Conservation (phyloP, 2,113 vertebrate genomes). For the Sapayoa aenigma region DNA sequence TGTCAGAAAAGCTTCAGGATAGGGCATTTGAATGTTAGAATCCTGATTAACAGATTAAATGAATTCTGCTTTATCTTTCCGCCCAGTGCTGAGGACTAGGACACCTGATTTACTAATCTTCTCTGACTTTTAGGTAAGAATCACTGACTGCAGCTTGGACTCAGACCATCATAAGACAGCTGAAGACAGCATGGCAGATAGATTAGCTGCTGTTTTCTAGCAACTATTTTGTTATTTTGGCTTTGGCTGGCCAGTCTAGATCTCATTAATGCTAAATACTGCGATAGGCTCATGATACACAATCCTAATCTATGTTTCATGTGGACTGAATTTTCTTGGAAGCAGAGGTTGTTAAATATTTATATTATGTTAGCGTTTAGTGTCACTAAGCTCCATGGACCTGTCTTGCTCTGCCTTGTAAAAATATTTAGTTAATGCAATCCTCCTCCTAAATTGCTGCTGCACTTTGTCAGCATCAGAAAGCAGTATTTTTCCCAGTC, state of each 20-base stretch:
- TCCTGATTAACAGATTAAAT: conserved; percentile 64
- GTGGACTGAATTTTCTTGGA: conserved; percentile 28
- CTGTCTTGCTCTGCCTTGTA: background rate
- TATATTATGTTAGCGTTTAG: conserved; percentile 21
- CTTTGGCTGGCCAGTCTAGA: conserved; percentile 18
- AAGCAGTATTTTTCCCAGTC: background rate
- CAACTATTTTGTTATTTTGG: conserved; percentile 41
- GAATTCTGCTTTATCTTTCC: conserved; percentile 60
- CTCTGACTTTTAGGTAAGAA: conserved; percentile 43
- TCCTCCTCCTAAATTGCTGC: background rate
- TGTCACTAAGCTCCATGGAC: background rate
- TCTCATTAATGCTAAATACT: conserved; percentile 41
- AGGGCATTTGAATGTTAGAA: conserved; percentile 64
- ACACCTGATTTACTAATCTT: conserved; percentile 47
- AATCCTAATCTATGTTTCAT: conserved; percentile 42
- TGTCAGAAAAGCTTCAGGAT: conserved; percentile 61
- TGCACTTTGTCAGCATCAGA: background rate
- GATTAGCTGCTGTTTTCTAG: conserved; percentile 33
- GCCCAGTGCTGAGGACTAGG: background rate
- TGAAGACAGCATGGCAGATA: conserved; percentile 16
- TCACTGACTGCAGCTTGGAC: conserved; percentile 34
- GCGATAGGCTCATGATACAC: background rate
- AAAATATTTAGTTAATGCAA: conserved; percentile 12
- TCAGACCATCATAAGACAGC: background rate
- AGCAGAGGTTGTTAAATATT: conserved; percentile 40